Evolutionary conservation across 2,797 vertebrate species (phyloP).

Genomic region (Sebastes jordani): DNA sequence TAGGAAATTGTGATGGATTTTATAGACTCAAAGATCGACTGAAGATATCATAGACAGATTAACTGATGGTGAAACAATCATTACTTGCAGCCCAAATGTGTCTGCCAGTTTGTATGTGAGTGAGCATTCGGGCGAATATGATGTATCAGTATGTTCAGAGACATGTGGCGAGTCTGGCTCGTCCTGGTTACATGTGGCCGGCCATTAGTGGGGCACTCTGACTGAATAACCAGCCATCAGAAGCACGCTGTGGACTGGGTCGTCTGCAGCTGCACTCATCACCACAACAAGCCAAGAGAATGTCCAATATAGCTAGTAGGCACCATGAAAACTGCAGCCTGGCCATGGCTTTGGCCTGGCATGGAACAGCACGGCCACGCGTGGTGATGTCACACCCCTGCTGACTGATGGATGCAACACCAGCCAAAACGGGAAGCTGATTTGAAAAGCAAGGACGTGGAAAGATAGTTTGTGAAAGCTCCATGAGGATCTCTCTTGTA

Average conservation of each 20-base stretch:
- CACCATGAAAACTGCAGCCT: slow-evolving; percentile 62
- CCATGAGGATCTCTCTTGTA: background rate
- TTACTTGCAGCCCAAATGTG: background rate
- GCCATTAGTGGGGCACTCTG: slow-evolving; percentile 42
- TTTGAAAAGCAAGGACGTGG: slow-evolving; percentile 15
- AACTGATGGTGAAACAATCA: background rate
- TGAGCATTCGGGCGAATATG: background rate
- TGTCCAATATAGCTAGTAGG: slow-evolving; percentile 64
- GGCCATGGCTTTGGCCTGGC: slow-evolving; percentile 38
- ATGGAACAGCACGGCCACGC: slow-evolving; percentile 39
- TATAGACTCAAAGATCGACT: background rate
- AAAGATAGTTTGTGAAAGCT: background rate
- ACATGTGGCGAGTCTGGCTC: slow-evolving; percentile 17
- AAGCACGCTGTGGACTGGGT: slow-evolving; percentile 60
- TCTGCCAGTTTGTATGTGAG: background rate
- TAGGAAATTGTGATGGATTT: background rate
- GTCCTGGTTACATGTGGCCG: slow-evolving; percentile 32
- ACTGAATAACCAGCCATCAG: slow-evolving; percentile 52
- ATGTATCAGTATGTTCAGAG: slow-evolving; percentile 30
- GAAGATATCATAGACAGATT: background rate
- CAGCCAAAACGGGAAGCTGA: slow-evolving; percentile 12
- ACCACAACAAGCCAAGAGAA: slow-evolving; percentile 38
- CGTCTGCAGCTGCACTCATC: slow-evolving; percentile 66
- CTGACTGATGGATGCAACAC: slow-evolving; percentile 56
- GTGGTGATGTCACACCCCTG: slow-evolving; percentile 57